Base-by-base conservation (phyloP, 2,113 vertebrate species). In the Rhabdornis inornatus region DNA sequence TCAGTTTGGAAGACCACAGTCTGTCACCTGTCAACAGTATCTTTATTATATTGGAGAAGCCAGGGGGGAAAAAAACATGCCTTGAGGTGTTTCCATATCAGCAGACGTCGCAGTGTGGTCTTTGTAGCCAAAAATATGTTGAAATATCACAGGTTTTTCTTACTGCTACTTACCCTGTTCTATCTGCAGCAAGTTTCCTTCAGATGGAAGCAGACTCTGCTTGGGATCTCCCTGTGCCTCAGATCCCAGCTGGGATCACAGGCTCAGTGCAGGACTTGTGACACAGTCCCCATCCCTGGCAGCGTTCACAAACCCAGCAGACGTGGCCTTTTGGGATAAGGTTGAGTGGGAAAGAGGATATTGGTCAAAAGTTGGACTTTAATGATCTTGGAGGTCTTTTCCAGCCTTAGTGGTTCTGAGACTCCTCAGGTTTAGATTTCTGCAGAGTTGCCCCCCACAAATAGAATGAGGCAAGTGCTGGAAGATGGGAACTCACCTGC, bases 11-110 rank as follows among this genome's bases (percentile, higher is more conserved):
- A 84, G 53, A 63, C n/a, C 64, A 66, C 7, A 13, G 45, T 53
- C 74, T 89, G 72, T 40, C 85, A 80, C 94, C 96, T 97, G 90
- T 97, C 97, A 97, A 75, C 95, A 7, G 94, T 3, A 37, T 27
- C 94, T 92, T 97, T 96, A 96, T 96, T 95, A 92, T 95, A 55
- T 21, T 66, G 66, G 70, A 93, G 92, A 75, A 93, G 56, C 56
- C 17, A 22, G 5, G 65, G n/a, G 39, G 39, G 10, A 4, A 23
- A 70, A 79, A 78, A 53, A 69, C 33, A 31, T 70, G 91, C 85
- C 77, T 85, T 59, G 81, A 49, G 79, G 75, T 94, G 82, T 90
- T 94, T 94, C 86, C 63, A 7, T 87, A 33, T 72, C 4, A 2
- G 87, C 72, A 42, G 39, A 39, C 55, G 30, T 53, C 81, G 44